Evolutionary conservation across 1,140 invertebrate species (phyloP).

Genomic region (Heliothis virescens): DNA sequence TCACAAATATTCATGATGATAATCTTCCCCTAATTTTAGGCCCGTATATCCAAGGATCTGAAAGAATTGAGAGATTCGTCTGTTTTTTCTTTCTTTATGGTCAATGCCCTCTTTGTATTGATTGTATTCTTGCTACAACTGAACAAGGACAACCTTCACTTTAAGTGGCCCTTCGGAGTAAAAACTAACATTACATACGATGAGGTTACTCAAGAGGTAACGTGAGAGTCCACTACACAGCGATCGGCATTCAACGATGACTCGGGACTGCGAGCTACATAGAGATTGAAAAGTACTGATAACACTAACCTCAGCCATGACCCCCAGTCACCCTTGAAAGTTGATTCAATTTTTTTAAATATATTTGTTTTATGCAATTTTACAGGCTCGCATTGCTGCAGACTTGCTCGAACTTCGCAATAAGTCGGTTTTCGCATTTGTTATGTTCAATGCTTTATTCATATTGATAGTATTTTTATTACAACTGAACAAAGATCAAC

Average conservation of each 20-base stretch:
- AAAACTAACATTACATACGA: slow-evolving; percentile 97
- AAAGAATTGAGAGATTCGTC: slow-evolving; percentile 97
- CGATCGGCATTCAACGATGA: slow-evolving; percentile 83
- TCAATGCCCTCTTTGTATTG: slow-evolving; percentile 98
- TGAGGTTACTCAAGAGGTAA: slow-evolving; percentile 95
- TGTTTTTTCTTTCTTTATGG: slow-evolving; percentile 98
- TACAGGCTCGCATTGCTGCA: slow-evolving; percentile 93
- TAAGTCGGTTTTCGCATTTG: slow-evolving; percentile 98
- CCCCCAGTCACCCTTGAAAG: slow-evolving; percentile 82
- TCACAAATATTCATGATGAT: slow-evolving; percentile 52
- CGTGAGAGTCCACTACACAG: slow-evolving; percentile 73
- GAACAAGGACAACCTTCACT: slow-evolving; percentile 97
- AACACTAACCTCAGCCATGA: slow-evolving; percentile 44
- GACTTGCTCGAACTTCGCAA: slow-evolving; percentile 97
- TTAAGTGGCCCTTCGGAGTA: slow-evolving; percentile 97
- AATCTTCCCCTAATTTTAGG: slow-evolving; percentile 88
- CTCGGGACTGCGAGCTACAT: slow-evolving; percentile 61
- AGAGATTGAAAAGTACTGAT: slow-evolving; percentile 10
- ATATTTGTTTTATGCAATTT: slow-evolving; percentile 85
- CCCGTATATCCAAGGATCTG: slow-evolving; percentile 95
- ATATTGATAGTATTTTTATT: slow-evolving; percentile 99
- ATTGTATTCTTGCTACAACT: slow-evolving; percentile 99
- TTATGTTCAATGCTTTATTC: slow-evolving; percentile 99
- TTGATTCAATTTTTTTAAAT: slow-evolving; percentile 76
- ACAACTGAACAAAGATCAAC: slow-evolving; percentile 98